Conservation (phyloP, 2,797 vertebrate genomes). For the Smutsia gigantea region DNA sequence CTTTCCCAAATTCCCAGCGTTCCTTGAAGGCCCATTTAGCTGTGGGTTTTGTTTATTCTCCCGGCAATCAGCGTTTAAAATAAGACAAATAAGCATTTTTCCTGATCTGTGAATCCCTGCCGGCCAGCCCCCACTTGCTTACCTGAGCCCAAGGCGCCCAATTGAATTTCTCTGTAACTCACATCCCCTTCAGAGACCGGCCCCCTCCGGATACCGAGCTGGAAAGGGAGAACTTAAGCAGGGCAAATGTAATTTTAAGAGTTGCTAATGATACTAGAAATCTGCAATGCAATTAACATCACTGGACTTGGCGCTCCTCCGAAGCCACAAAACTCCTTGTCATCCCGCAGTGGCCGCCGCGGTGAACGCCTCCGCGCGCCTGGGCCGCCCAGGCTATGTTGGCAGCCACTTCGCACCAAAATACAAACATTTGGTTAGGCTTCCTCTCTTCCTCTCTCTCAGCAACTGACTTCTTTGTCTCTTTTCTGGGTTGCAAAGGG, state of each 20-base stretch:
- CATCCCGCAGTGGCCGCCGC: slow-evolving; percentile 57
- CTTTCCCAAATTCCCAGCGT: slow-evolving; percentile 71
- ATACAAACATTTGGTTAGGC: slow-evolving; percentile 46
- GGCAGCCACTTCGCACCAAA: slow-evolving; percentile 74
- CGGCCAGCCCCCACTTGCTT: slow-evolving; percentile 69
- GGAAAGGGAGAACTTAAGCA: slow-evolving; percentile 84
- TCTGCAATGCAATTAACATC: slow-evolving; percentile 88
- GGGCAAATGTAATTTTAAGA: slow-evolving; percentile 86
- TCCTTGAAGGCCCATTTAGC: slow-evolving; percentile 74
- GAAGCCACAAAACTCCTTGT: slow-evolving; percentile 85
- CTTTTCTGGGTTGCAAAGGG: slow-evolving; percentile 62
- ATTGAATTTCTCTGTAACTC: slow-evolving; percentile 72
- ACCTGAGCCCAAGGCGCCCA: slow-evolving; percentile 71
- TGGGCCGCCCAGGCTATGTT: slow-evolving; percentile 67
- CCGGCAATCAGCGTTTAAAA: slow-evolving; percentile 80
- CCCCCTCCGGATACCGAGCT: slow-evolving; percentile 76
- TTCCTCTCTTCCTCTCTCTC: slow-evolving; percentile 50
- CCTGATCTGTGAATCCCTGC: slow-evolving; percentile 68
- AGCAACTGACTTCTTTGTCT: slow-evolving; percentile 58
- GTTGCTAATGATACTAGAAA: slow-evolving; percentile 87
- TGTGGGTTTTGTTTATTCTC: slow-evolving; percentile 80
- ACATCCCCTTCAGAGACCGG: slow-evolving; percentile 66
- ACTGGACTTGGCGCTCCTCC: slow-evolving; percentile 87
- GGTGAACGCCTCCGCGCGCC: slow-evolving; percentile 72
- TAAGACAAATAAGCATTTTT: slow-evolving; percentile 80